Evolutionary conservation across 2,888 invertebrate species (phyloP).

Genomic region (Tetramorium bicarinatum): DNA sequence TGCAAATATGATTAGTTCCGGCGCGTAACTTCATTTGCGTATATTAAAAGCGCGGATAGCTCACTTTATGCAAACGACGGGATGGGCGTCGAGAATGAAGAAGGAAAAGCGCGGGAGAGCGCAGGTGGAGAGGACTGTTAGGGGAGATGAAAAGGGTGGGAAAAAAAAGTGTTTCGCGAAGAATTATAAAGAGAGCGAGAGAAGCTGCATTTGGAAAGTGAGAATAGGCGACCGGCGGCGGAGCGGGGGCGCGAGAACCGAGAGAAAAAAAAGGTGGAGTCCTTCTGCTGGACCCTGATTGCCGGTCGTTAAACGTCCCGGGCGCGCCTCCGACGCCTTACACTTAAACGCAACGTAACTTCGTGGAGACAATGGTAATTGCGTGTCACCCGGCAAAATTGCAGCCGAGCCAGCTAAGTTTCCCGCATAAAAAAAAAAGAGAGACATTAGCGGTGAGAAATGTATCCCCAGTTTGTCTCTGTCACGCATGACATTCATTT

Average conservation of each 20-base stretch:
- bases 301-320: slow-evolving; percentile 66
- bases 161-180: slow-evolving; percentile 66
- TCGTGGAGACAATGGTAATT: slow-evolving; percentile 61
- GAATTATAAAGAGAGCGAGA: slow-evolving; percentile 63
- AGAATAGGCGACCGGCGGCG: slow-evolving; percentile 42
- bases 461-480: slow-evolving; percentile 1
- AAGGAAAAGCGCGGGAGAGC: not conserved
- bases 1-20: slow-evolving; percentile 85
- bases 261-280: slow-evolving; percentile 18
- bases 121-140: not conserved
- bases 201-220: slow-evolving; percentile 16
- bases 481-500: slow-evolving; percentile 25
- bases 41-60: slow-evolving; percentile 83
- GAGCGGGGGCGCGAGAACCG: slow-evolving; percentile 29
- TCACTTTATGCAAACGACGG: slow-evolving; percentile 81
- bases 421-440: not conserved
- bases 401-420: not conserved
- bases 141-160: slow-evolving; percentile 41
- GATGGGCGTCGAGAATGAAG: slow-evolving; percentile 60
- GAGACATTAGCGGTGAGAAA: not conserved
- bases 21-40: slow-evolving; percentile 85
- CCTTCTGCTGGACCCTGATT: slow-evolving; percentile 69
- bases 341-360: slow-evolving; percentile 42
- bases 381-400: slow-evolving; percentile 48
- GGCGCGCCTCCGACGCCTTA: slow-evolving; percentile 5